phyloP scores from a whole-genome alignment of 2,113 vertebrate genomes.

The Eptesicus fuscus region DNA sequence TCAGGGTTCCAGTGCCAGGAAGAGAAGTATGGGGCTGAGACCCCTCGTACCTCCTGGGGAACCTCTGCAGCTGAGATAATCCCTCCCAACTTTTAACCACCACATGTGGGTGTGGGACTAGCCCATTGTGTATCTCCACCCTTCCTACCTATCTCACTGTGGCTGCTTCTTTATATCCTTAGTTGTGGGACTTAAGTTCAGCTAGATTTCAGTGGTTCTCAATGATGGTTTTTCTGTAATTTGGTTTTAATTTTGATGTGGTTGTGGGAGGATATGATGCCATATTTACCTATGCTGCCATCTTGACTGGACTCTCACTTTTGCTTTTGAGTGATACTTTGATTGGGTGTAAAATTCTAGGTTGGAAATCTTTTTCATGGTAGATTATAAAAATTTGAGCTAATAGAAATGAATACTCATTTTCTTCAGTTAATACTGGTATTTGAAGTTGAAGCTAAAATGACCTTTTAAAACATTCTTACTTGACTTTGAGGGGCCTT shows the following conservation, averaged over 20 bases:
- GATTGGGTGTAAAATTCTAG: background rate
- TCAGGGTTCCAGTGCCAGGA: too few relatives aligned
- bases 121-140: background rate
- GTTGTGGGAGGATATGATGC: background rate
- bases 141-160: background rate
- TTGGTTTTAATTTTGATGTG: background rate
- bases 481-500: conserved; percentile 2
- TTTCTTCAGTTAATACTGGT: background rate
- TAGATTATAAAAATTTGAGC: background rate
- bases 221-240: background rate
- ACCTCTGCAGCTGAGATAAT: background rate
- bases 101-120: background rate
- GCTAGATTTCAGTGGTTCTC: background rate
- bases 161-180: background rate
- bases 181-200: background rate
- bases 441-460: background rate
- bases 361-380: background rate
- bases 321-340: background rate
- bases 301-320: background rate
- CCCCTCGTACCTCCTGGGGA: background rate
- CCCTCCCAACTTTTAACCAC: background rate
- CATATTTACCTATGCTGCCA: background rate
- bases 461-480: conserved; percentile 3
- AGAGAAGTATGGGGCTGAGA: background rate
- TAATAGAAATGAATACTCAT: conserved; percentile 28